Evolutionary conservation across 1,140 invertebrate genomes (phyloP), one percentile per base, ranked within the genome.

Genomic region (Micrasema minimum): DNA sequence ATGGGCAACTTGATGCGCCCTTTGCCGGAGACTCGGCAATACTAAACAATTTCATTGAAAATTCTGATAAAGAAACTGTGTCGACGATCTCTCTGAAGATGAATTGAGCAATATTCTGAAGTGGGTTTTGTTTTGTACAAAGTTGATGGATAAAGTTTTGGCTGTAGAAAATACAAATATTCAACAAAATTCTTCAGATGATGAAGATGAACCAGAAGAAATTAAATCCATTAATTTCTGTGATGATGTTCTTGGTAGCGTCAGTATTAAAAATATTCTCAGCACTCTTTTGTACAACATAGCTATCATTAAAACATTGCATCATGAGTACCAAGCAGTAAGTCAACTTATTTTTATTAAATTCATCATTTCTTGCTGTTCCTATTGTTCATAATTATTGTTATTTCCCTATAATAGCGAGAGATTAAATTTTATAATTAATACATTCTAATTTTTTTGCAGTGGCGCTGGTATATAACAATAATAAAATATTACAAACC

Each of bases 261-360:
- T 48, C 55, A 10, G 65, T 12, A 57, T 71, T n/a, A 55, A 71
- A 46, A 66, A 66, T 59, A 64, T 66, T 45, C 50, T 71, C 20
- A 31, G 26, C 23, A 35, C 22, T 2, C 22, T 65, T 1, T 53
- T 75, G 23, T 50, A 72, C 26, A 68, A 72, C 22, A 55, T 75
- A 20, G 41, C 70, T 16, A 48, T 71, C 7, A 16, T 75, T 9
- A 69, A 67, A 66, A 75, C 74, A 69, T 23, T 75, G 1, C 66
- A 48, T 18, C 31, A 41, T 41, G 61, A 75, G 37, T 75, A 72
- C 67, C 70, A 75, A 72, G 66, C 61, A n/a, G 74, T 75, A 62
- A 70, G 66, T 67, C 2, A 4, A 46, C 7, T 46, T 46, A 46
- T 46, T 46, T 46, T 46, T 14, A 14, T 46, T n/a, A n/a, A n/a